Evolutionary conservation across 2,888 invertebrate species (phyloP).

Genomic region (Eristalis intricaria): DNA sequence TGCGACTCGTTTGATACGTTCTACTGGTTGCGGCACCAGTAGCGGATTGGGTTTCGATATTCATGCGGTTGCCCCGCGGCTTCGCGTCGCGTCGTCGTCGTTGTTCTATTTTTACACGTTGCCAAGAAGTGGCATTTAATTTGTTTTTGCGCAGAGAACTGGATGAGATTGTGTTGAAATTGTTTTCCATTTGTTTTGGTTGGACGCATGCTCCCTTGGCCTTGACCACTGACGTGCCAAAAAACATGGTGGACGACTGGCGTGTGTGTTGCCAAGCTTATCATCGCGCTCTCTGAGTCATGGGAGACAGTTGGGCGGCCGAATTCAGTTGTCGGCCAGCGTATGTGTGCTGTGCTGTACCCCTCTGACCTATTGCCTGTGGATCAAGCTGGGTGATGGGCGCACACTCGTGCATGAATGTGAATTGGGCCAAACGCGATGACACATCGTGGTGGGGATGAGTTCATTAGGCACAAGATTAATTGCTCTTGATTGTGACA

Average conservation of each 20-base stretch:
- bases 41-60: constrained; percentile 25
- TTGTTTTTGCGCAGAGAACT: neutral
- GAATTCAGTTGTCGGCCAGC: too few relatives aligned
- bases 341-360: too few relatives aligned
- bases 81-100: too few relatives aligned
- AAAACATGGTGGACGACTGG: neutral
- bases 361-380: neutral
- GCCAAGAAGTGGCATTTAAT: neutral
- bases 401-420: neutral
- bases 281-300: neutral
- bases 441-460: neutral
- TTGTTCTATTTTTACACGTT: constrained; percentile 58
- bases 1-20: constrained; percentile 17
- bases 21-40: constrained; percentile 32
- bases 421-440: neutral
- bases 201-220: neutral
- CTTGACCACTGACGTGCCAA: neutral
- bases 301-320: neutral
- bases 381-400: neutral
- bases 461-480: neutral
- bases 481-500: neutral
- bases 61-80: neutral
- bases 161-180: neutral
- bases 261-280: neutral
- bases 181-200: neutral